phyloP scores from a whole-genome alignment of 2,113 vertebrate genomes.

The Panthera tigris region DNA sequence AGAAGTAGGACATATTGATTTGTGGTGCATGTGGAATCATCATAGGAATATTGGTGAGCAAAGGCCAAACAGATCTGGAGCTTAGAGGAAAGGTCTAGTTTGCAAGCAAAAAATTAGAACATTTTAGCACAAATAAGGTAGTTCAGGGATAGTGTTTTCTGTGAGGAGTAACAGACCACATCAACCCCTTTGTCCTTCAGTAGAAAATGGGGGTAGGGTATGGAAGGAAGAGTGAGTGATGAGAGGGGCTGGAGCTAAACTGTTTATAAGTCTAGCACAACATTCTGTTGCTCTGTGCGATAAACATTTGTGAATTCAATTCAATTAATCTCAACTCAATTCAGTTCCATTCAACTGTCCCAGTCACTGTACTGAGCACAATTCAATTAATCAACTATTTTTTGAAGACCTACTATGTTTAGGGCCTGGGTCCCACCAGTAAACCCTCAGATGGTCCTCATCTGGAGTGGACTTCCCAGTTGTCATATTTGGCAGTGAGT shows the following conservation, averaged over 20 bases:
- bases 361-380: background rate
- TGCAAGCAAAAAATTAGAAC: background rate
- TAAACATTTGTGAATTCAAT: background rate
- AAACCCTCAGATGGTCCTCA: background rate
- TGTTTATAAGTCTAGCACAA: background rate
- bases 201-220: background rate
- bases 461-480: background rate
- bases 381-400: background rate
- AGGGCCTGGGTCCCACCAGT: background rate
- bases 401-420: background rate
- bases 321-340: background rate
- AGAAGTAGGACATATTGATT: background rate
- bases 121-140: background rate
- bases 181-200: background rate
- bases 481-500: background rate
- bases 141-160: background rate
- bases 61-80: background rate
- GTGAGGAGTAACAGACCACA: background rate
- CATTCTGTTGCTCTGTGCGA: background rate
- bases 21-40: background rate
- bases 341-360: background rate
- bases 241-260: background rate
- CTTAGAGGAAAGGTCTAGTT: background rate
- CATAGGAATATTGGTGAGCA: background rate
- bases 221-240: background rate